Evolutionary conservation across 2,888 invertebrate species (phyloP), one percentile per base, ranked within the genome.

Genomic region (Andrena trimmerana): DNA sequence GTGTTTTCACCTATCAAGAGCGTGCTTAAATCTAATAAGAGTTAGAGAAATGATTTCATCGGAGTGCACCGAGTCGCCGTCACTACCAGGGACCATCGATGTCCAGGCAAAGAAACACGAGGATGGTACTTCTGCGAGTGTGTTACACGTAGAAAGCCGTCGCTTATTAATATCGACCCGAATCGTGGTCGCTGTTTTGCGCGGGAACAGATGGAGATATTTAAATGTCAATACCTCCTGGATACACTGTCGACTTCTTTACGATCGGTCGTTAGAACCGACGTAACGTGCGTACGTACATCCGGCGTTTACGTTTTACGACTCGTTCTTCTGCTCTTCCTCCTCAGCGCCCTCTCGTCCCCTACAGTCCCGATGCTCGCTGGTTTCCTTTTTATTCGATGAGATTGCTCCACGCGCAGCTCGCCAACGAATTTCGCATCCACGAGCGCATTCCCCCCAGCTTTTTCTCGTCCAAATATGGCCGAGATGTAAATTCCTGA

Each of bases 301-400:
- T 90, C 89, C 90, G 88, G 88, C 90, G 86, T 90, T 90, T 90
- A 88, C 87, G 82, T 88, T 90, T 90, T 90, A 90, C 86, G 90
- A 88, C 81, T 83, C 83, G 5, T 72, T 67, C 67, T 75, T 81
- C 86, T 85, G 76, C 76, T 83, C 85, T 83, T 86, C 70, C 79
- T 27, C 57, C 84, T 86, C 76, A 72, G 76, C 81, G 72, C 79
- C 77, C 79, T 86, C 73, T 81, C 57, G 27, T 78, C 73, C 48
- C 16, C 33, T 13, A 59, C 27, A 69, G 27, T 29, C 48, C 54
- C 67, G 27, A 50, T 66, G 57, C 62, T 42, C 52, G 33, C 20
- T 4, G 20, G 54, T 70, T 50, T 50, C 52, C 20, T 66, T 73
- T 74, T 74, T 65, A 81, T 62, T 81, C 48, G 48, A 67, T 8